Evolutionary conservation across 2,888 invertebrate species (phyloP).

Genomic region (Drosophila greeni): DNA sequence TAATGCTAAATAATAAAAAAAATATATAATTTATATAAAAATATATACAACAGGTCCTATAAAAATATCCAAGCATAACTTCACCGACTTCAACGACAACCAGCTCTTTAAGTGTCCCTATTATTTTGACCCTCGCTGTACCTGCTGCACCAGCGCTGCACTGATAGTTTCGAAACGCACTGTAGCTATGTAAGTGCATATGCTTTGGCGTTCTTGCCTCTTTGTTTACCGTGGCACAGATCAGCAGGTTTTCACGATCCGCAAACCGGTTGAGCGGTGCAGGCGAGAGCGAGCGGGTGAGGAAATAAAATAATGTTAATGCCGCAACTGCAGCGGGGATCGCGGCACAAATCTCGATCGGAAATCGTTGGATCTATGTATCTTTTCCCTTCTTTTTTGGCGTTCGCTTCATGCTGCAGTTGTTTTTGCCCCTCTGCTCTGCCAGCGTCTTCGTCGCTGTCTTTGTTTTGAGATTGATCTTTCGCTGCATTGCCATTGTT

Average conservation of each 20-base stretch:
- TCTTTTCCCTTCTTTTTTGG: background rate
- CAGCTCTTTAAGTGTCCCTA: background rate
- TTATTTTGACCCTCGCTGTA: background rate
- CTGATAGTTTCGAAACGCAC: conserved; percentile 8
- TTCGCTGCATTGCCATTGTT: conserved; percentile 28
- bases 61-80: background rate
- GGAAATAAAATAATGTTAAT: conserved; percentile 31
- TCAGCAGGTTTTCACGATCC: conserved; percentile 34
- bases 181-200: conserved; percentile 1
- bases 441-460: conserved; percentile 8
- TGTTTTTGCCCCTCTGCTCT: conserved; percentile 16
- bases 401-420: conserved; percentile 16
- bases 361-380: conserved; percentile 35
- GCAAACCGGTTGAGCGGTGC: conserved; percentile 26
- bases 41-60: background rate
- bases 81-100: background rate
- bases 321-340: conserved; percentile 21
- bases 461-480: conserved; percentile 20
- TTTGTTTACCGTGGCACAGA: conserved; percentile 37
- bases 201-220: conserved; percentile 18
- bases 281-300: conserved; percentile 4
- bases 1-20: too few relatives aligned
- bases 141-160: background rate
- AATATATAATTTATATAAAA: too few relatives aligned
- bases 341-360: conserved; percentile 19